Percentiles rank a stretch among this genome's conserved stretches.
These are phyloP conservation scores for Labroides dimidiatus DNA, from an alignment of 2,797 vertebrate genomes.

Conservation along the genomic window DNA sequence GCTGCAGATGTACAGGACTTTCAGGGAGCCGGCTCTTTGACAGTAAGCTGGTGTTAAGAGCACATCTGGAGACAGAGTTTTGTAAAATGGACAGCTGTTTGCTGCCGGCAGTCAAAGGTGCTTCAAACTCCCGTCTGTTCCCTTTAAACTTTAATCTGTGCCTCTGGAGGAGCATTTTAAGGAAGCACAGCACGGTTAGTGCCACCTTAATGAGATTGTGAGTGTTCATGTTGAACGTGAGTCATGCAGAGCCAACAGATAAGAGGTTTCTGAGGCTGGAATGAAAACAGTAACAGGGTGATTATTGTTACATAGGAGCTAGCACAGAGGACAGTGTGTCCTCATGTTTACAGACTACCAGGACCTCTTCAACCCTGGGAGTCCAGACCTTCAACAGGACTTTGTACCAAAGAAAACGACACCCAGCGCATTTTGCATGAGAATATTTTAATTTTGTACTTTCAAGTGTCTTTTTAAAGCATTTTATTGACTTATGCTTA, in stretches of 20 bases:
- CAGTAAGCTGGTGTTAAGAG: no score
- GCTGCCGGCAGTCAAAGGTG: neutral
- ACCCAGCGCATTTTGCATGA: slow-evolving; percentile 14
- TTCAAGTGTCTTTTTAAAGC: slow-evolving; percentile 20
- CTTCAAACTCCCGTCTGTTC: neutral
- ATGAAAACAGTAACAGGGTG: neutral
- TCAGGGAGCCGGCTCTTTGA: slow-evolving; percentile 68
- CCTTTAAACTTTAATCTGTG: neutral
- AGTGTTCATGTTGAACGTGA: slow-evolving; percentile 16
- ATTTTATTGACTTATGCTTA: slow-evolving; percentile 31
- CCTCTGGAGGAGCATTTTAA: neutral
- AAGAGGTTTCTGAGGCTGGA: slow-evolving; percentile 6
- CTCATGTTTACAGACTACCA: slow-evolving; percentile 66
- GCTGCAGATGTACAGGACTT: slow-evolving; percentile 80
- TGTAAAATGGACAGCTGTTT: neutral
- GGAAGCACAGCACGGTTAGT: neutral
- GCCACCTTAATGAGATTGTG: neutral
- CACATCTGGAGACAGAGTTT: neutral
- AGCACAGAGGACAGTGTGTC: slow-evolving; percentile 26
- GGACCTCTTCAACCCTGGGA: slow-evolving; percentile 2
- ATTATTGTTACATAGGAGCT: neutral
- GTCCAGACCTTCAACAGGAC: slow-evolving; percentile 33
- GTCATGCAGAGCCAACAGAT: neutral
- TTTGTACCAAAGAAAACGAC: slow-evolving; percentile 27
- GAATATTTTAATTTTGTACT: slow-evolving; percentile 10